Percentiles rank a stretch among this genome's conserved stretches.
Evolutionary conservation across 2,888 invertebrate genomes (phyloP).

Genomic region (Asteroscopus sphinx): DNA sequence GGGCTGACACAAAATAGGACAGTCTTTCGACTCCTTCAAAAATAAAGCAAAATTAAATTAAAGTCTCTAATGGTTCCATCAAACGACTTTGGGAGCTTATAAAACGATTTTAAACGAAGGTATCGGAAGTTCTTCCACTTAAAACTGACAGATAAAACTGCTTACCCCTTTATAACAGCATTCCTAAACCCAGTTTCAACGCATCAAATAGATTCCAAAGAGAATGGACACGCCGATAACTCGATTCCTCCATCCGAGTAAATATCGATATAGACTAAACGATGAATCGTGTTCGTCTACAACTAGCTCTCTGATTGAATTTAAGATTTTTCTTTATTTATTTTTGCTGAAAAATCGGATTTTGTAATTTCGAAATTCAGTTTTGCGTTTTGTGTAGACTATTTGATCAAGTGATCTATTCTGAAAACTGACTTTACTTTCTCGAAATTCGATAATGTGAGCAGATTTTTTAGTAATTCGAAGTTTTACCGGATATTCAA

Average conservation of each 20-base stretch:
- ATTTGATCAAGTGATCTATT: neutral
- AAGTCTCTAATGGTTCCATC: no score
- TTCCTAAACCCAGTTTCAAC: slow-evolving; percentile 29
- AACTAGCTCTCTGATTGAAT: slow-evolving; percentile 36
- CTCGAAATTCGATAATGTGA: no score
- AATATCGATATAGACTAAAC: slow-evolving; percentile 52
- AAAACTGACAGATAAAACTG: neutral
- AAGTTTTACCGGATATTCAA: no score
- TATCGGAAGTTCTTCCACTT: neutral
- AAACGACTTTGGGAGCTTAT: no score
- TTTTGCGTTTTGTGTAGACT: neutral
- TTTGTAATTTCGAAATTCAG: slow-evolving; percentile 19
- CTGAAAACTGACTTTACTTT: no score
- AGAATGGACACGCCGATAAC: slow-evolving; percentile 49
- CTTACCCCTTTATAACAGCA: neutral
- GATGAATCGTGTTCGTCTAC: slow-evolving; percentile 42
- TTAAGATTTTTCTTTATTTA: slow-evolving; percentile 41
- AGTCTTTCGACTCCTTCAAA: no score
- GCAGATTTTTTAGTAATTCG: no score
- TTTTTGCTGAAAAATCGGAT: slow-evolving; percentile 20
- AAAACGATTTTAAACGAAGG: no score
- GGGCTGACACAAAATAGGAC: no score
- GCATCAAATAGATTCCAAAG: slow-evolving; percentile 46
- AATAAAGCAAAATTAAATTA: no score
- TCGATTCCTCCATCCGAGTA: slow-evolving; percentile 44